These are phyloP conservation scores for Caenorhabditis sp. DNA, from an alignment of 2,888 invertebrate species.

Conservation along the genomic window DNA sequence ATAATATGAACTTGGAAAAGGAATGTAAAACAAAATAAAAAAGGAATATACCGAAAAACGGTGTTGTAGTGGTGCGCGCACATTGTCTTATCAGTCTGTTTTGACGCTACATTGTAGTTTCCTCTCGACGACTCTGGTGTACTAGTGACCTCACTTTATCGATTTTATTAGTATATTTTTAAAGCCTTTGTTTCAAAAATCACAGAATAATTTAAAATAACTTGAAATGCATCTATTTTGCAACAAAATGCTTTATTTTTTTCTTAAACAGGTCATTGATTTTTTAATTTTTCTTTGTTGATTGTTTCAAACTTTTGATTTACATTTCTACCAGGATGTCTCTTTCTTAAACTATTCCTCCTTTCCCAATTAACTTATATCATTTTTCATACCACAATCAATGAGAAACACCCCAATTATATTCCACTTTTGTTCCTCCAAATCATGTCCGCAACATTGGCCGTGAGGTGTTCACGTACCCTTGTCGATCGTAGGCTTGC, in stretches of 20 bases:
- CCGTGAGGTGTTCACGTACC: constrained; percentile 12
- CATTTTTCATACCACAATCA: too few species aligned
- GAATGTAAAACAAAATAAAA: constrained; percentile 2
- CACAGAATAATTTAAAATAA: too few species aligned
- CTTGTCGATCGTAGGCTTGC: constrained; percentile 6
- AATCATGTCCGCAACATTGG: constrained; percentile 8
- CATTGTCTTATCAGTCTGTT: constrained; percentile 55
- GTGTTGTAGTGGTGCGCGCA: constrained; percentile 17
- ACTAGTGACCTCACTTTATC: constrained; percentile 16
- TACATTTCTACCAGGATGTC: too few species aligned
- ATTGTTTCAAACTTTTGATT: too few species aligned
- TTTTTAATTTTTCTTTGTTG: neutral
- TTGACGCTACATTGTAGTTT: constrained; percentile 49
- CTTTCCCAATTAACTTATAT: too few species aligned
- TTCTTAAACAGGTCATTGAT: too few species aligned
- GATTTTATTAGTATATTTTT: neutral
- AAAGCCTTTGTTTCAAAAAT: too few species aligned
- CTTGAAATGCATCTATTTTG: too few species aligned
- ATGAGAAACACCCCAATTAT: constrained; percentile 10
- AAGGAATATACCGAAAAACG: neutral
- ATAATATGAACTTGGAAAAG: neutral
- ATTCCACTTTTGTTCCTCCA: neutral
- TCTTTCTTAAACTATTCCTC: neutral
- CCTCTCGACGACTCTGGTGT: constrained; percentile 7
- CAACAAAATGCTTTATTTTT: too few species aligned